Conservation (phyloP, 2,113 vertebrate genomes). For the Ptyas mucosa region DNA sequence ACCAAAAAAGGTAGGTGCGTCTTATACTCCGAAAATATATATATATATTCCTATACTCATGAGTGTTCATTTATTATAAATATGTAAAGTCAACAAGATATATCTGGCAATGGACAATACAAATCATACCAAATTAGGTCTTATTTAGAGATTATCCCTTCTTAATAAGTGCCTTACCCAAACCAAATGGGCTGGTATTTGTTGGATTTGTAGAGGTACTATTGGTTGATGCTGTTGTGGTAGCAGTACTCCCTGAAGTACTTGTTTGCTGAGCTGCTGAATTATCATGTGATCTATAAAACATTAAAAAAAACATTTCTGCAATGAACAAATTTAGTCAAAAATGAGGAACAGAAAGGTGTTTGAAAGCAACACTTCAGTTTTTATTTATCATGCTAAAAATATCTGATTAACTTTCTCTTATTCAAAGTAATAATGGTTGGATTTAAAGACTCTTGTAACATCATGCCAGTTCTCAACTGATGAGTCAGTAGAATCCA, state of each 20-base stretch:
- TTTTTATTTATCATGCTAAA: neutral
- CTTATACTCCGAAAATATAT: too few species aligned
- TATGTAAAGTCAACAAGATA: neutral
- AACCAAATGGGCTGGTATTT: constrained; percentile 70
- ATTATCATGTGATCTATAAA: constrained; percentile 72
- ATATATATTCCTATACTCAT: neutral
- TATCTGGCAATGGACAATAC: neutral
- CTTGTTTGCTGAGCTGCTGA: constrained; percentile 66
- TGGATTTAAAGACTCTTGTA: neutral
- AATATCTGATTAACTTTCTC: neutral
- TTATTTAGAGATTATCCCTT: neutral
- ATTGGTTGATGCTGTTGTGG: constrained; percentile 66
- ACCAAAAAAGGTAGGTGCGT: too few species aligned
- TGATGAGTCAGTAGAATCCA: neutral
- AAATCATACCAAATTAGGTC: neutral
- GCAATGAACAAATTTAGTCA: neutral
- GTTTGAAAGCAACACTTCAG: neutral
- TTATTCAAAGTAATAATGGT: neutral
- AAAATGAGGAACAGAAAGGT: neutral
- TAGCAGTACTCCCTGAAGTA: constrained; percentile 60
- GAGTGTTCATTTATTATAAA: neutral
- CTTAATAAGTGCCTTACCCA: constrained; percentile 68
- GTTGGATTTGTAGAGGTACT: constrained; percentile 70
- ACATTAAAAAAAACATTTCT: neutral
- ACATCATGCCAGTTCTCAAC: neutral